These are phyloP conservation scores for Stegodyphus mimosarum DNA, from an alignment of 1,140 invertebrate genomes.

Conservation along the genomic window DNA sequence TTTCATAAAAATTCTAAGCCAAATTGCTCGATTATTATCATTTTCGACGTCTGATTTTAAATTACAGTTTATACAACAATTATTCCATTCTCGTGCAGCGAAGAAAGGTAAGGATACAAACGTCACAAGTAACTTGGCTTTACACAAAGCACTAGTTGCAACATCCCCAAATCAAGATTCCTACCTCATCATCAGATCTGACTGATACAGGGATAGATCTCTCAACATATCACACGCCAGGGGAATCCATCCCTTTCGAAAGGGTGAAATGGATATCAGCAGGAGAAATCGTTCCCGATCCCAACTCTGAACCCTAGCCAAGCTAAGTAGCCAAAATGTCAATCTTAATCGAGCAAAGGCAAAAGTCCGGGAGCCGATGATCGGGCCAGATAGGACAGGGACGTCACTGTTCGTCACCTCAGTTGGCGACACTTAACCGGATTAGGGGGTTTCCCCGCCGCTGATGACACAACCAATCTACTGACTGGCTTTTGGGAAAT, in stretches of 20 bases:
- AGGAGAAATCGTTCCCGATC: not conserved
- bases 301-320: not conserved
- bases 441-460: slow-evolving; percentile 14
- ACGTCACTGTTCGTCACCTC: slow-evolving; percentile 50
- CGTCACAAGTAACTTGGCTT: no score
- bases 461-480: slow-evolving; percentile 42
- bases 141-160: no score
- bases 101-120: no score
- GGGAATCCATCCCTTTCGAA: slow-evolving; percentile 9
- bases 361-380: slow-evolving; percentile 16
- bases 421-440: slow-evolving; percentile 43
- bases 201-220: no score
- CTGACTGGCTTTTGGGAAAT: no score
- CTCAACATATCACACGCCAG: not conserved
- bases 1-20: no score
- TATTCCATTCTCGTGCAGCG: no score
- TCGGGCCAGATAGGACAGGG: slow-evolving; percentile 26
- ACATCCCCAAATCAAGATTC: no score
- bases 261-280: slow-evolving; percentile 41
- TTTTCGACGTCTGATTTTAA: no score
- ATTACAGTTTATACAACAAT: no score
- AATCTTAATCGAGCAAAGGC: slow-evolving; percentile 21
- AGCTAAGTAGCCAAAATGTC: slow-evolving; percentile 15
- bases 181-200: no score
- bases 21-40: no score